Evolutionary conservation across 1,140 invertebrate species (phyloP).

Genomic region (Uloborus diversus): DNA sequence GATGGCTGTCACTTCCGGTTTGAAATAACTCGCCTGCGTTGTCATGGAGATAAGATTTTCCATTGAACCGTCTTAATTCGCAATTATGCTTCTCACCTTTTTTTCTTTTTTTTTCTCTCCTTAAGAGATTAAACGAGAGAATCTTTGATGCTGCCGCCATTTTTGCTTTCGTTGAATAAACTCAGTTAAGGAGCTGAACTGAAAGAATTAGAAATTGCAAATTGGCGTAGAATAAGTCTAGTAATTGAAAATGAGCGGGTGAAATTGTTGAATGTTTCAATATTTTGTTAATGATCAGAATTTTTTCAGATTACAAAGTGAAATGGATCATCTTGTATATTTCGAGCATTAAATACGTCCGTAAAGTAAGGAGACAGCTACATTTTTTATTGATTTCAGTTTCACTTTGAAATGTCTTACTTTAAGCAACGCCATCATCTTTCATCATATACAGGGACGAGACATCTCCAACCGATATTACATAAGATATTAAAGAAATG

Average conservation of each 20-base stretch:
- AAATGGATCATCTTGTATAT: too few species aligned
- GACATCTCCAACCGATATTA: too few species aligned
- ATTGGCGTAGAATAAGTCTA: background rate
- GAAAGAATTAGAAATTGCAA: background rate
- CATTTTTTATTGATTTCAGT: too few species aligned
- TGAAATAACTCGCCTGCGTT: background rate
- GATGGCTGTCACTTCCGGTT: background rate
- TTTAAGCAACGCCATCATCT: too few species aligned
- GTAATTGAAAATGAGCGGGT: background rate
- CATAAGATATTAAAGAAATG: too few species aligned
- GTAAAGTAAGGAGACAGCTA: too few species aligned
- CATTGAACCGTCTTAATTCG: background rate
- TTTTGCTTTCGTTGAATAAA: background rate
- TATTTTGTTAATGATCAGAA: too few species aligned
- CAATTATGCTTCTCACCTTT: background rate
- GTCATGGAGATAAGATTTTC: background rate
- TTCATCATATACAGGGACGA: too few species aligned
- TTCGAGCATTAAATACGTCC: too few species aligned
- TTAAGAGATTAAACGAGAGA: background rate
- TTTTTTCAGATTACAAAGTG: too few species aligned
- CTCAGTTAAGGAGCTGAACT: background rate
- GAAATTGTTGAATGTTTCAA: too few species aligned
- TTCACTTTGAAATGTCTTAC: too few species aligned
- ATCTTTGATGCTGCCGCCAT: background rate
- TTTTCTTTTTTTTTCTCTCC: background rate